Evolutionary conservation across 1,140 invertebrate genomes (phyloP), one percentile per base, ranked within the genome.

Genomic region (Varroa destructor): DNA sequence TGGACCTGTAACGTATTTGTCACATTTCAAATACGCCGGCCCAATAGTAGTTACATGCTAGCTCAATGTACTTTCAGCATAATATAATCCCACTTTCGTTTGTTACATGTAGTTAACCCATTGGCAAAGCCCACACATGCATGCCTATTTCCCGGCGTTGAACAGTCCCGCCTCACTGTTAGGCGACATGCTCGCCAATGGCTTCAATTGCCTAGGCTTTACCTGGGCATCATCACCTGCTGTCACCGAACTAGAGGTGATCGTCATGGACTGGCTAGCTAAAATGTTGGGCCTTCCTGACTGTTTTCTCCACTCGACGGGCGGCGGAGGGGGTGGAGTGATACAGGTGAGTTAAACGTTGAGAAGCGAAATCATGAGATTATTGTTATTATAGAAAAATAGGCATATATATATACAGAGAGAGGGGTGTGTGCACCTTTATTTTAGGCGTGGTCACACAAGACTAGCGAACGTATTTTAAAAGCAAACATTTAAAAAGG

Each of bases 101-200:
- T 4, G 12, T 67, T 37, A 73, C 72, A 72, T 78, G 36, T 72
- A 86, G 85, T 80, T 86, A 0, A 95, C 93, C 3, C 93, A 97
- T 78, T 97, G 94, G 94, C 93, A 96, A 79, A 82, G 80, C 75
- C 81, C 81, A 1, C 77, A 82, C 72, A 83, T 83, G 81, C 82
- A 82, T 75, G 81, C 81, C 10, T 82, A 82, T 73, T 83, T 83
- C 77, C 82, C 81, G 1, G 81, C 82, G 12, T 75, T 82, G n/a
- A 82, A 80, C 71, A 81, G 79, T 1, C 82, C 78, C 70, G 81
- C 81, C 0, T 82, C 81, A 0, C 72, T 83, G 42, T 75, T 83
- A 1, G 82, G 81, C 3, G 81, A 82, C 73, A 82, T 82, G 81
- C 71, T 83, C 43, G 78, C 82, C 0, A 79, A 83, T 72, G 81